Evolutionary conservation across 2,888 invertebrate species (phyloP).

Genomic region (Strigamia transsilvanica): DNA sequence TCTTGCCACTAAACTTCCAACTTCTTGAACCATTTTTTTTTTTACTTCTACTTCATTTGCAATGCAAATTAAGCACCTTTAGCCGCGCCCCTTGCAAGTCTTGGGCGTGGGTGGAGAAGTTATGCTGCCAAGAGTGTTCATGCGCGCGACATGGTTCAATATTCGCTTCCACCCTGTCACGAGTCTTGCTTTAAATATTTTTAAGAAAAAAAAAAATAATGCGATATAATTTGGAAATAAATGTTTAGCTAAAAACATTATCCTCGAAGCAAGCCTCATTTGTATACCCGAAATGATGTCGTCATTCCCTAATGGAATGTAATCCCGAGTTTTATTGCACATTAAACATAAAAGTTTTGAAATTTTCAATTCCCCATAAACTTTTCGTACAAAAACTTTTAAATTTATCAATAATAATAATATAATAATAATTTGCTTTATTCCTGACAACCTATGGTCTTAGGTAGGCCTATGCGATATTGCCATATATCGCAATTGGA

Average conservation of each 20-base stretch:
- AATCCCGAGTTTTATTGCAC: background rate
- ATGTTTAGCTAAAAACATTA: background rate
- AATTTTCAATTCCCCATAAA: too few species aligned
- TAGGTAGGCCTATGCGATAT: too few species aligned
- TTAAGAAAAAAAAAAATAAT: background rate
- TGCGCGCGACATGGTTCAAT: slow-evolving; percentile 15
- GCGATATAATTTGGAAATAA: slow-evolving; percentile 18
- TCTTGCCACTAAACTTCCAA: slow-evolving; percentile 20
- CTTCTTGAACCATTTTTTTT: background rate
- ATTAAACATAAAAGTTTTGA: too few species aligned
- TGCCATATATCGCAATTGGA: too few species aligned
- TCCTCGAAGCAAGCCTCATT: background rate
- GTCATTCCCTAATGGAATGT: slow-evolving; percentile 2
- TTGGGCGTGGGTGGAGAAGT: slow-evolving; percentile 30
- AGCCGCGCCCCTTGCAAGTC: slow-evolving; percentile 20
- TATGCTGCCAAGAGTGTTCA: slow-evolving; percentile 20
- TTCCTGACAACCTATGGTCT: too few species aligned
- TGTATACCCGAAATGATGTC: background rate
- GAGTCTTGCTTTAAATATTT: background rate
- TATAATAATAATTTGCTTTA: too few species aligned
- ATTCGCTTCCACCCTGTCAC: slow-evolving; percentile 26
- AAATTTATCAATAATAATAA: too few species aligned
- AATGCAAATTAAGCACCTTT: slow-evolving; percentile 24
- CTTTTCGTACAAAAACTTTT: too few species aligned
- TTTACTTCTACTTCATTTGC: slow-evolving; percentile 11